These are phyloP conservation scores for Rhyacophila brunnea DNA, from an alignment of 1,140 invertebrate species.

Conservation along the genomic window DNA sequence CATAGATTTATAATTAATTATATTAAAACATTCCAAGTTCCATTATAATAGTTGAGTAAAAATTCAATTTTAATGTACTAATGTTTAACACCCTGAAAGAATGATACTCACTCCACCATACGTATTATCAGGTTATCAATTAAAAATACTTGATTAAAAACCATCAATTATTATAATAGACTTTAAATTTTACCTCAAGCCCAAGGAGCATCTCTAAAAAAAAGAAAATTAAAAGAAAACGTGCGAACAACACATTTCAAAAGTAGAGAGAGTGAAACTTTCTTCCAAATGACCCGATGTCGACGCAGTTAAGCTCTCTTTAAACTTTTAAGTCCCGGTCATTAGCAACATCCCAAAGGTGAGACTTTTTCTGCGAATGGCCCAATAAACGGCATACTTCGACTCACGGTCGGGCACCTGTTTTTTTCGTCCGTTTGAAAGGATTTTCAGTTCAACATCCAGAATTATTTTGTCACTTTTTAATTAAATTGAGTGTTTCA, in stretches of 20 bases:
- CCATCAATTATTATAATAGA: too few species aligned
- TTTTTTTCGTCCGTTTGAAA: conserved; percentile 25
- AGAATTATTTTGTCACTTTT: too few species aligned
- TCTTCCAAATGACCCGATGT: conserved; percentile 26
- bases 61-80: too few species aligned
- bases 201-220: background rate
- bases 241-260: background rate
- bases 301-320: conserved; percentile 33
- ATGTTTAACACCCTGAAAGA: too few species aligned
- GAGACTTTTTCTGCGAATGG: conserved; percentile 14
- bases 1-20: too few species aligned
- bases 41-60: too few species aligned
- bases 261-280: background rate
- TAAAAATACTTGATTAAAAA: too few species aligned
- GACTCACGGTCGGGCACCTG: conserved; percentile 10
- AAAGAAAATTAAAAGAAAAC: conserved; percentile 5
- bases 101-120: too few species aligned
- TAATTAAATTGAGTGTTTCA: too few species aligned
- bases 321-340: conserved; percentile 33
- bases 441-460: too few species aligned
- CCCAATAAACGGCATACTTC: conserved; percentile 3
- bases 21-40: too few species aligned
- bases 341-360: conserved; percentile 27
- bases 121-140: too few species aligned
- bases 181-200: background rate